Conservation (phyloP, 2,888 invertebrate genomes). For the Tipula confusa region DNA sequence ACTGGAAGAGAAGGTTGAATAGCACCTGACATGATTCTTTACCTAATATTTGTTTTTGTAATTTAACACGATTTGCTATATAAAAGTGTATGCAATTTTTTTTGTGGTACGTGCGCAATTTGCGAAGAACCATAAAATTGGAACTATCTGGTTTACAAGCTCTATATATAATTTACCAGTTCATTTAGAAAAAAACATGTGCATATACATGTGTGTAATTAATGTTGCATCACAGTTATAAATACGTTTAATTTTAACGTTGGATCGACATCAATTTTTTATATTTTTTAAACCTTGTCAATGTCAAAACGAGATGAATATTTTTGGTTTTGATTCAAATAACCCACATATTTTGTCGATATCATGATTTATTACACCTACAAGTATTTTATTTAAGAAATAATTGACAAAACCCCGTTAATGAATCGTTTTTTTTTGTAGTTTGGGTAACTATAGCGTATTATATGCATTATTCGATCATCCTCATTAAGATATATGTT, state of each 20-base stretch:
- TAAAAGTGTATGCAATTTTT: neutral
- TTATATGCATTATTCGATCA: neutral
- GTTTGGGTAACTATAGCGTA: neutral
- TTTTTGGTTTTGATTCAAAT: neutral
- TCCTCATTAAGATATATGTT: neutral
- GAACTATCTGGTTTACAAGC: neutral
- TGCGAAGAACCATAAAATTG: neutral
- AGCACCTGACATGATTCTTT: conserved; percentile 25
- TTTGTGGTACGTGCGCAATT: neutral
- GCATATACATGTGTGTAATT: too few relatives aligned
- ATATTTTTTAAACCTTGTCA: neutral
- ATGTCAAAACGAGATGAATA: conserved; percentile 4
- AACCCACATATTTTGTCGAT: conserved; percentile 12
- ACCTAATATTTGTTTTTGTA: conserved; percentile 7
- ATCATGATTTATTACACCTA: conserved; percentile 9
- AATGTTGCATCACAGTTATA: neutral
- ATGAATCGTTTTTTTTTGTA: conserved; percentile 14
- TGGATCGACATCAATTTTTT: neutral
- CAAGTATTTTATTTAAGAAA: neutral
- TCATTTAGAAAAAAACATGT: neutral
- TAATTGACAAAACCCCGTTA: conserved; percentile 5
- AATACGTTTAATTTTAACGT: neutral
- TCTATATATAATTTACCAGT: neutral
- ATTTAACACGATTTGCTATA: neutral
- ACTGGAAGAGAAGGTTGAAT: conserved; percentile 25